Evolutionary conservation across 2,888 invertebrate genomes (phyloP).

Genomic region (Rhabditoides inermis): DNA sequence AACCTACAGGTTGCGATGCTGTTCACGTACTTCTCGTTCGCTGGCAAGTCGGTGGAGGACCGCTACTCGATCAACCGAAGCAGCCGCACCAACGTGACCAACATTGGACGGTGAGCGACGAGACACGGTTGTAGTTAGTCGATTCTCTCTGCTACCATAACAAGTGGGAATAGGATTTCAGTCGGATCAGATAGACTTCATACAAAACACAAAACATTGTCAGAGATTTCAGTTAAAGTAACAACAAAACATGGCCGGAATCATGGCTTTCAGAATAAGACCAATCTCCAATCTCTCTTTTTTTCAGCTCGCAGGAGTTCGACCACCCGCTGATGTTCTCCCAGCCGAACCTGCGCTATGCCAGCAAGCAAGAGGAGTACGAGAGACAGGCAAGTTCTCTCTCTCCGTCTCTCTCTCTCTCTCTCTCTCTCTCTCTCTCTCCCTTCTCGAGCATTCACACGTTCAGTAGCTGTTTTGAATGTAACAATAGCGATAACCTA

Average conservation of each 20-base stretch:
- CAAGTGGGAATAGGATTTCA: too few relatives aligned
- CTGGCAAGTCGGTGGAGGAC: constrained; percentile 36
- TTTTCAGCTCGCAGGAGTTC: constrained; percentile 49
- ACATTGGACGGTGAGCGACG: constrained; percentile 40
- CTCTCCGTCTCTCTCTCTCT: too few relatives aligned
- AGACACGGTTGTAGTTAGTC: too few relatives aligned
- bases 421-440: too few relatives aligned
- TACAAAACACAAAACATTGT: too few relatives aligned
- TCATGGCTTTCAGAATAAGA: too few relatives aligned
- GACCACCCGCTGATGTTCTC: constrained; percentile 40
- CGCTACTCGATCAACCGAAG: constrained; percentile 42
- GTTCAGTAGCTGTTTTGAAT: too few relatives aligned
- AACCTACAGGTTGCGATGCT: constrained; percentile 31
- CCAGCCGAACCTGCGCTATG: constrained; percentile 12
- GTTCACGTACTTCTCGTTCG: constrained; percentile 45
- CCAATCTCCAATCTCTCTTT: too few relatives aligned
- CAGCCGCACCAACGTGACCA: constrained; percentile 49
- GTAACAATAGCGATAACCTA: too few relatives aligned
- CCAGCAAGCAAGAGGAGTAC: constrained; percentile 26
- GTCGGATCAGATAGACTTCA: too few relatives aligned
- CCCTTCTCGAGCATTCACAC: too few relatives aligned
- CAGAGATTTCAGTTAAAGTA: background rate
- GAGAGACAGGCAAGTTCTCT: constrained; percentile 21
- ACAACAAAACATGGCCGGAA: too few relatives aligned
- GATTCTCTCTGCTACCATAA: background rate